Evolutionary conservation across 2,888 invertebrate genomes (phyloP).

Genomic region (Azorinus chamasolen): DNA sequence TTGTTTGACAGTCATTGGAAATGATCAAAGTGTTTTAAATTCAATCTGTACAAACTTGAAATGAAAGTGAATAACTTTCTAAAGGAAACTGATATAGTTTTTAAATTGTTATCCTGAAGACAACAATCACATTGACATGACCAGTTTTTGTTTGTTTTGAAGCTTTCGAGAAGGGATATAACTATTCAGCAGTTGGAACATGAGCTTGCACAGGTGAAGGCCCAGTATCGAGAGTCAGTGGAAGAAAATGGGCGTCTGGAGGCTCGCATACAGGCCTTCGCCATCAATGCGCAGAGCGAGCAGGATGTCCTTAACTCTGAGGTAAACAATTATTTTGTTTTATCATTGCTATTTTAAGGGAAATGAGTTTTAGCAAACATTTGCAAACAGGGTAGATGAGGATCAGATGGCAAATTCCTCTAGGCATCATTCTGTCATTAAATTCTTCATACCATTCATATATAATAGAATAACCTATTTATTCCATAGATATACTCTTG

Average conservation of each 20-base stretch:
- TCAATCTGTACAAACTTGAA: no score
- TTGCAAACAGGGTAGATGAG: no score
- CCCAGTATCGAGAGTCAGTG: conserved; percentile 82
- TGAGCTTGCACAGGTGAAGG: conserved; percentile 77
- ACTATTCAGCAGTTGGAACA: conserved; percentile 82
- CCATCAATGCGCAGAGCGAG: conserved; percentile 85
- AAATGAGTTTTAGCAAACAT: not conserved
- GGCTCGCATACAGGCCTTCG: conserved; percentile 84
- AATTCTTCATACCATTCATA: no score
- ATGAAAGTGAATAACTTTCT: no score
- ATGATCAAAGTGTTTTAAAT: no score
- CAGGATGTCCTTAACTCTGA: conserved; percentile 84
- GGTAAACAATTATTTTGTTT: conserved; percentile 66
- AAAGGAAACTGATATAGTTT: no score
- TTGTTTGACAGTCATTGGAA: no score
- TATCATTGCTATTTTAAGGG: not conserved
- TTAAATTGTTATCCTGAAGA: no score
- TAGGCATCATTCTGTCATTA: not conserved
- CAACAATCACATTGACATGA: no score
- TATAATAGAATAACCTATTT: no score
- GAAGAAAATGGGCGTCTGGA: conserved; percentile 85
- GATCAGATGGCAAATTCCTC: not conserved
- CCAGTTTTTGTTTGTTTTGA: conserved; percentile 15
- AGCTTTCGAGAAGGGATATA: conserved; percentile 83
- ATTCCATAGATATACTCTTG: no score